Evolutionary conservation across 2,888 invertebrate species (phyloP).

Genomic region (Lamellibrachia columna): DNA sequence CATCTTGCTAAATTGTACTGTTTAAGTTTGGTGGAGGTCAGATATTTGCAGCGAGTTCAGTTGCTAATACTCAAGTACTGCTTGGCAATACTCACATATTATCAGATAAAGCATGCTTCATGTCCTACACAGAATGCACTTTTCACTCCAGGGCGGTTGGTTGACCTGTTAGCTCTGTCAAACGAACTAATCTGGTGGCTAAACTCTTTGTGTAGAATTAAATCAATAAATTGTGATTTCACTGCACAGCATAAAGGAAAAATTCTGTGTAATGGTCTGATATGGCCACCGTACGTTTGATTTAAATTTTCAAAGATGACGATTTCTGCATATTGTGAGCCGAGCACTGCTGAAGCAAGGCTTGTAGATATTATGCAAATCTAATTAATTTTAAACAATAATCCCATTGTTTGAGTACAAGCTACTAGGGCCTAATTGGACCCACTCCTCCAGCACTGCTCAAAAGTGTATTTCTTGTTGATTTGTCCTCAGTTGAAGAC

Average conservation of each 20-base stretch:
- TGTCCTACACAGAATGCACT: not conserved
- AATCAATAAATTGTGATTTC: slow-evolving; percentile 11
- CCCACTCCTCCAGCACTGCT: not conserved
- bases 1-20: not conserved
- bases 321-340: too few relatives aligned
- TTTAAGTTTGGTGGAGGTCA: not conserved
- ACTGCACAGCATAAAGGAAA: not conserved
- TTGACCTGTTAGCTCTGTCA: not conserved
- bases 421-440: not conserved
- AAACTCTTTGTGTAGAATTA: not conserved
- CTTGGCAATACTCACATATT: not conserved
- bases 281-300: too few relatives aligned
- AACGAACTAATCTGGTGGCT: not conserved
- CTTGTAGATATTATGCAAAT: too few relatives aligned
- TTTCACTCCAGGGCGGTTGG: not conserved
- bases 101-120: not conserved
- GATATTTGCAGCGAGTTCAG: not conserved
- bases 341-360: too few relatives aligned
- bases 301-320: too few relatives aligned
- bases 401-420: not conserved
- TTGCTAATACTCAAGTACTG: not conserved
- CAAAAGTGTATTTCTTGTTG: not conserved
- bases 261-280: too few relatives aligned
- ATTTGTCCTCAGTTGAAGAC: not conserved
- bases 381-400: too few relatives aligned